phyloP scores from a whole-genome alignment of 2,113 vertebrate genomes.

The Riparia riparia region DNA sequence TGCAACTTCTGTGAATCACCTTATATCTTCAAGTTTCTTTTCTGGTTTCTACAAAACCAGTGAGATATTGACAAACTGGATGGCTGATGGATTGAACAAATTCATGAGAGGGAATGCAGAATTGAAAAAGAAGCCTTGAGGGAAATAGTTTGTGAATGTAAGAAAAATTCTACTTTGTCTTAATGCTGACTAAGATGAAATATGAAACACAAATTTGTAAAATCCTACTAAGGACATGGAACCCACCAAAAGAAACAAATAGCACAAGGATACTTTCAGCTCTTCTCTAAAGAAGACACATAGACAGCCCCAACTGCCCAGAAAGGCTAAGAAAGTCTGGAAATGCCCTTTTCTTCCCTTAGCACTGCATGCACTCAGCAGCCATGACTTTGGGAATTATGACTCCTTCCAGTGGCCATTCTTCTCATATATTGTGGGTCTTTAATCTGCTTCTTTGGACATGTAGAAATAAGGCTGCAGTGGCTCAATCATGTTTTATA shows the following conservation, averaged over 20 bases:
- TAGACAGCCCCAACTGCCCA: neutral
- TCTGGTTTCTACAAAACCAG: neutral
- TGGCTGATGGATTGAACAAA: neutral
- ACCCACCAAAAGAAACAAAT: neutral
- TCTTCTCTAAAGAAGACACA: neutral
- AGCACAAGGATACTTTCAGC: neutral
- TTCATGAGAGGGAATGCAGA: neutral
- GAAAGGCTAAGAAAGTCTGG: neutral
- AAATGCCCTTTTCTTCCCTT: neutral
- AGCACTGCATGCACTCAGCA: neutral
- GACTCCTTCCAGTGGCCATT: neutral
- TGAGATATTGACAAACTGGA: conserved; percentile 9
- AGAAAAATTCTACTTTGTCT: neutral
- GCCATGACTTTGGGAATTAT: neutral
- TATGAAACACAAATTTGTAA: neutral
- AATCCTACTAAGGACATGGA: neutral
- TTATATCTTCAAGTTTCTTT: neutral
- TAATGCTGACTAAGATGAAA: conserved; percentile 35
- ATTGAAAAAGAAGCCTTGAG: neutral
- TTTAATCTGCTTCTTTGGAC: neutral
- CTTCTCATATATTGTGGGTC: neutral
- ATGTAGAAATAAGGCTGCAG: neutral
- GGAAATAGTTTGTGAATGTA: neutral
- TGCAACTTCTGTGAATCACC: neutral
- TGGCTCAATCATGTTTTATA: neutral